These are phyloP conservation scores for Arremon aurantiirostris DNA, from an alignment of 2,797 vertebrate species.

Conservation along the genomic window DNA sequence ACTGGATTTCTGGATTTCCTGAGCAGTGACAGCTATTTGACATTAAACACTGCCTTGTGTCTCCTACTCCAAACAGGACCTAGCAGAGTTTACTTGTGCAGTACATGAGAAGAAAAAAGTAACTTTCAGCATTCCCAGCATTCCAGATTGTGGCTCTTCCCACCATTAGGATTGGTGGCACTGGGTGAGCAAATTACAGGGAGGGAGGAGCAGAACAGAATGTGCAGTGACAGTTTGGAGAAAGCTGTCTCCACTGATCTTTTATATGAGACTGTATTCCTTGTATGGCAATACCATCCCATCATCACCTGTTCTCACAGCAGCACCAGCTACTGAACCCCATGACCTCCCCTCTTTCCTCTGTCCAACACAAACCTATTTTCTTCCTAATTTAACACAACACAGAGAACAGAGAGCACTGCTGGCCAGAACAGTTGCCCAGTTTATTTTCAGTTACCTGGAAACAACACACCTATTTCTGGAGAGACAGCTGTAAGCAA, in stretches of 20 bases:
- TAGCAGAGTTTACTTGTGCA: background rate
- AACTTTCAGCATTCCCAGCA: background rate
- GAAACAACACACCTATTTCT: background rate
- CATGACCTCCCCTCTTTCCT: background rate
- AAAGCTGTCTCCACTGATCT: background rate
- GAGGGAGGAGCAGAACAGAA: background rate
- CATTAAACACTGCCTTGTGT: background rate
- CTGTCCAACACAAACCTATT: background rate
- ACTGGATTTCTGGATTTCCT: background rate
- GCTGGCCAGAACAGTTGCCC: background rate
- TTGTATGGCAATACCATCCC: background rate
- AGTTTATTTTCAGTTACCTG: background rate
- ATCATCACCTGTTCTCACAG: background rate
- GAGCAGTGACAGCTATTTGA: background rate
- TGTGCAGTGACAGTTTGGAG: background rate
- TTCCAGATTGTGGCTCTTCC: background rate
- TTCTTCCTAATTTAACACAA: background rate
- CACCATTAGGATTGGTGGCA: background rate
- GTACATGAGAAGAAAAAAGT: background rate
- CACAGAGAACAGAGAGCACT: background rate
- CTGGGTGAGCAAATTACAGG: background rate
- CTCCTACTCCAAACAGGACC: background rate
- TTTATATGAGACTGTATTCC: background rate
- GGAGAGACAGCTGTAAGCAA: background rate
- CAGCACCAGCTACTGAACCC: background rate